Conservation (phyloP, 37 sponge, comb jelly and placozoan species). For the Tethya wilhelma region DNA sequence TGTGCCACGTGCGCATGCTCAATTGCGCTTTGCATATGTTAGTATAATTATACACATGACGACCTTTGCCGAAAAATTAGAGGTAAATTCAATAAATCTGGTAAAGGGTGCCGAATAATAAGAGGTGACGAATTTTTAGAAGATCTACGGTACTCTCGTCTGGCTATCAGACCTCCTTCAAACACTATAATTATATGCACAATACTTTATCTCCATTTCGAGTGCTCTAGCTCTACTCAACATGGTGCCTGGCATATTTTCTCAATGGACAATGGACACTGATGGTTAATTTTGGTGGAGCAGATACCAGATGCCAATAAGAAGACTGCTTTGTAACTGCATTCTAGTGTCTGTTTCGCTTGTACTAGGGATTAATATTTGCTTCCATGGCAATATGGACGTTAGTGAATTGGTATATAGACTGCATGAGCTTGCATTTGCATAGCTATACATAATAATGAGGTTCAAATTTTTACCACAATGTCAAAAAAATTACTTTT, state of each 20-base stretch:
- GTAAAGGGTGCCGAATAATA: too few relatives aligned
- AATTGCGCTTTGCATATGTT: too few relatives aligned
- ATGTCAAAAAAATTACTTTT: too few relatives aligned
- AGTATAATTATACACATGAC: too few relatives aligned
- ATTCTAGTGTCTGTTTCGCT: constrained; percentile 41
- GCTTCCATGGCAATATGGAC: constrained; percentile 68
- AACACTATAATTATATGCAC: constrained; percentile 74
- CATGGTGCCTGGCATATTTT: constrained; percentile 85
- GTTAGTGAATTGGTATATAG: constrained; percentile 45
- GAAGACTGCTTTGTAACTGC: constrained; percentile 39
- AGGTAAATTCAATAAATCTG: too few relatives aligned
- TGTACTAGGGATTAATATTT: constrained; percentile 57
- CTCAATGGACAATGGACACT: constrained; percentile 94
- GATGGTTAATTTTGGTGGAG: constrained; percentile 45
- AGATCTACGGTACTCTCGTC: constrained; percentile 41
- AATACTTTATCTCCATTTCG: constrained; percentile 85
- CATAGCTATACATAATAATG: neutral
- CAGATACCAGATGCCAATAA: constrained; percentile 35
- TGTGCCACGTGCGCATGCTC: too few relatives aligned
- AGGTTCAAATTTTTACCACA: neutral
- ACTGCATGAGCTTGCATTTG: neutral
- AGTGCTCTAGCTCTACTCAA: constrained; percentile 94
- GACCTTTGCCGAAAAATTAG: too few relatives aligned
- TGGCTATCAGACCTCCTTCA: constrained; percentile 76
- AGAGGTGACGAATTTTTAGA: too few relatives aligned